phyloP scores from a whole-genome alignment of 2,888 invertebrate species.

The Mythimna lalbum region DNA sequence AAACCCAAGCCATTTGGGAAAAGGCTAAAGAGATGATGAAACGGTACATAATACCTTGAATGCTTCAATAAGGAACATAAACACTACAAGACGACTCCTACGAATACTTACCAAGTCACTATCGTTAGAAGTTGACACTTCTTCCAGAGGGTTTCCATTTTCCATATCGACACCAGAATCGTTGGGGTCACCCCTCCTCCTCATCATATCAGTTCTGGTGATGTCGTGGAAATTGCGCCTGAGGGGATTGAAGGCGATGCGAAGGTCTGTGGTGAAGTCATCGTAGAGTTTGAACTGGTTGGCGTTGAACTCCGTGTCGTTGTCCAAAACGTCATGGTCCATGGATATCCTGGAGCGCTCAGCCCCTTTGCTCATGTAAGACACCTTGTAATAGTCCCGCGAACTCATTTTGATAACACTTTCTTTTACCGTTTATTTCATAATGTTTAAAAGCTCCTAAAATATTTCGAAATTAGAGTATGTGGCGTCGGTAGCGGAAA shows the following conservation, averaged over 20 bases:
- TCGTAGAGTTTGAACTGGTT: slow-evolving; percentile 88
- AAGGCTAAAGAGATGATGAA: no score
- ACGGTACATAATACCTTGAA: neutral
- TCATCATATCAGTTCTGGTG: slow-evolving; percentile 67
- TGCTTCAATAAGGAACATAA: slow-evolving; percentile 7
- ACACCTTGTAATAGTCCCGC: slow-evolving; percentile 85
- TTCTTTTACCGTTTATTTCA: slow-evolving; percentile 54
- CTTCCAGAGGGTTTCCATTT: slow-evolving; percentile 85
- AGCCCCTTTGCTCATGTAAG: slow-evolving; percentile 77
- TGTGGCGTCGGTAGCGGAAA: slow-evolving; percentile 69
- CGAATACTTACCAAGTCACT: slow-evolving; percentile 85
- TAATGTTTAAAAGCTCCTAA: slow-evolving; percentile 64
- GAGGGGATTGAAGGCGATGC: slow-evolving; percentile 82
- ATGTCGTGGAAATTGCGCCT: slow-evolving; percentile 80
- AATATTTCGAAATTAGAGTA: slow-evolving; percentile 52
- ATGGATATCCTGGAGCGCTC: slow-evolving; percentile 72
- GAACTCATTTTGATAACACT: slow-evolving; percentile 80
- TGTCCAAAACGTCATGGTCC: slow-evolving; percentile 81
- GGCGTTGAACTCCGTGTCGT: slow-evolving; percentile 87
- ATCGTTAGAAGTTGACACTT: slow-evolving; percentile 79
- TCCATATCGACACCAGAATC: slow-evolving; percentile 88
- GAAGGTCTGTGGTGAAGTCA: slow-evolving; percentile 86
- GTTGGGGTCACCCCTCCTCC: slow-evolving; percentile 80
- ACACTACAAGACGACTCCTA: slow-evolving; percentile 34
- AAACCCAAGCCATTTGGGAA: no score